Evolutionary conservation across 2,113 vertebrate genomes (phyloP), one percentile per base, ranked within the genome.

Genomic region (Formicarius rufipectus): DNA sequence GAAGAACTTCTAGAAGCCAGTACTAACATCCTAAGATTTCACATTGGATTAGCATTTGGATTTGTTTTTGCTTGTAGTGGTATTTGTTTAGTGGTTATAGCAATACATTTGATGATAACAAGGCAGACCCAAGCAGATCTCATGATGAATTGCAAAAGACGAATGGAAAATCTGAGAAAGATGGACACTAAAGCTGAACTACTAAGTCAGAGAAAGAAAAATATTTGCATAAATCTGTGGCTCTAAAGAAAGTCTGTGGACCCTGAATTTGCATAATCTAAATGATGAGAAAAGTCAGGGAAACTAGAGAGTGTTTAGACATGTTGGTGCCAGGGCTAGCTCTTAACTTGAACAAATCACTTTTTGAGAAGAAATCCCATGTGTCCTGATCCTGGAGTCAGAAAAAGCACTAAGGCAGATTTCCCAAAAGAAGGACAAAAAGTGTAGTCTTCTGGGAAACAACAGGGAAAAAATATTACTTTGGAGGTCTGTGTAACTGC

Each of bases 251-350:
- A 88, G 64, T 50, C 85, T 91, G 79, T 80, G 56, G 37, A 94
- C 94, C 76, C 25, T 78, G 79, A 94, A 96, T 97, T 95, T 97
- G 91, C 95, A 96, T 96, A 94, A 94, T 91, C 59, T 97, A 96
- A 96, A 93, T 84, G 63, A 96, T 96, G 95, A 97, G 96, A 95
- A 95, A 96, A 93, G 52, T 96, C 80, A 71, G 83, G 68, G 72
- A 92, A 69, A 92, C 92, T 94, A 96, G 93, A 88, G 92, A 92
- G 33, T 84, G 58, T 92, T 96, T 92, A 97, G 93, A 96, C 93
- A 93, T 94, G 59, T 96, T 96, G 96, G 95, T 95, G 93, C 95
- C 95, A 93, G 85, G 64, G 56, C 79, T 94, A 85, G 82, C 63
- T 95, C 68, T 96, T 91, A 94, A 83, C 63, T 91, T 88, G 64